A percentile compares a stretch with the other conserved stretches of the same genome.
Conservation (phyloP, 2,113 vertebrate species). For the Ptilorrhoa leucosticta region DNA sequence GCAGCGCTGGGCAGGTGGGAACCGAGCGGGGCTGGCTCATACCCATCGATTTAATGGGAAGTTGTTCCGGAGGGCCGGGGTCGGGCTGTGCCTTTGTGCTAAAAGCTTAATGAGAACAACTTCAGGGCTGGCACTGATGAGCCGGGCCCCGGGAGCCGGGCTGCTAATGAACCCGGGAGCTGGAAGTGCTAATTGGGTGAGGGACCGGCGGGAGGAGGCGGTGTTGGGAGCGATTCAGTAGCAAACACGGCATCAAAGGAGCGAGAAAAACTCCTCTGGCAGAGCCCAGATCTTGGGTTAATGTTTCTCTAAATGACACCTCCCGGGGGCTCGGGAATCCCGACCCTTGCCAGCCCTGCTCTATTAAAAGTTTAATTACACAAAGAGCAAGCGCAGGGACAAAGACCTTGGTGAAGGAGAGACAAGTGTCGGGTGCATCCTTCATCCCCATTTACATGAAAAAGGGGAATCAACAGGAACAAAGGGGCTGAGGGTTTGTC, state of each 20-base stretch:
- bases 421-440: background rate
- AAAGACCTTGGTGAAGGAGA: background rate
- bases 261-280: background rate
- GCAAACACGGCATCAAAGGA: background rate
- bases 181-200: background rate
- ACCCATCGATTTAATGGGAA: fast-evolving
- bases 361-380: background rate
- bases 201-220: background rate
- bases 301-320: background rate
- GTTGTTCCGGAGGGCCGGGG: fast-evolving
- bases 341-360: background rate
- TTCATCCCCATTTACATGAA: background rate
- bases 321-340: background rate
- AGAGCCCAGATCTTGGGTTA: fast-evolving
- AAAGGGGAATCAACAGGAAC: background rate
- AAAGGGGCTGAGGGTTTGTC: background rate
- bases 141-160: background rate
- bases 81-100: fast-evolving
- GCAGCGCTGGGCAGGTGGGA: background rate
- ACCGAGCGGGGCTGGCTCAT: fast-evolving
- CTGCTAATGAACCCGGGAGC: background rate
- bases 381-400: fast-evolving
- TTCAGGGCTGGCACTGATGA: background rate
- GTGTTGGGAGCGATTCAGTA: fast-evolving
- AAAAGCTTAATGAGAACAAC: background rate